A percentile compares a stretch with the other conserved stretches of the same genome.
phyloP scores from a whole-genome alignment of 35 echinoderm and acorn worm species.

The Anneissia japonica region DNA sequence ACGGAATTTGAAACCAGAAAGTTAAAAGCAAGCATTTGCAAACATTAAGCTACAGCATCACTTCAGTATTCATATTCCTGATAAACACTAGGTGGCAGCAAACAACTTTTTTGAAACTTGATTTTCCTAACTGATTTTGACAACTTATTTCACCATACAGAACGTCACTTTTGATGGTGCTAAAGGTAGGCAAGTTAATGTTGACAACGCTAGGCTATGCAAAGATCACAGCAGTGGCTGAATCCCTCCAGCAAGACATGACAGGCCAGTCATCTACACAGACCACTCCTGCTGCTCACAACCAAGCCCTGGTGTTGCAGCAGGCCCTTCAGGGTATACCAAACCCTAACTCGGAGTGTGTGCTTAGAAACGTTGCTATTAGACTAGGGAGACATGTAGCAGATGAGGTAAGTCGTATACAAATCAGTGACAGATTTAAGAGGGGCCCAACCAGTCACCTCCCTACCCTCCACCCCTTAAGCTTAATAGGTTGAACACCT shows the following conservation, averaged over 20 bases:
- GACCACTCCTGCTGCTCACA: slow-evolving; percentile 52
- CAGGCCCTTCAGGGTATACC: slow-evolving; percentile 96
- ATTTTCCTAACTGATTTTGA: too few species aligned
- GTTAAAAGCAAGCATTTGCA: too few species aligned
- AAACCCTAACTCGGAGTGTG: slow-evolving; percentile 84
- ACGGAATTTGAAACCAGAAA: too few species aligned
- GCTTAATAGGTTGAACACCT: too few species aligned
- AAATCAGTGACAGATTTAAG: not conserved
- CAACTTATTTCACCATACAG: slow-evolving; percentile 32
- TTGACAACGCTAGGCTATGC: slow-evolving; percentile 93
- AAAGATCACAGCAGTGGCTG: slow-evolving; percentile 82
- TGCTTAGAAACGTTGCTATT: slow-evolving; percentile 88
- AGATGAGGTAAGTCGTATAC: slow-evolving; percentile 64
- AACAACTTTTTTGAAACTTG: too few species aligned
- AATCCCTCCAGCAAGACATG: slow-evolving; percentile 81
- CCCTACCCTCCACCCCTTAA: too few species aligned
- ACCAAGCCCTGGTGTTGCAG: slow-evolving; percentile 87
- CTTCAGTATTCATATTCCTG: not conserved
- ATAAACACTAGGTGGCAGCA: too few species aligned
- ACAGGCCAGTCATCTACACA: slow-evolving; percentile 36
- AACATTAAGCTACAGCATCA: not conserved
- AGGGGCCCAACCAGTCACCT: not conserved
- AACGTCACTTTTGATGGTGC: slow-evolving; percentile 64
- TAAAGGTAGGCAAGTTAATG: slow-evolving; percentile 97
- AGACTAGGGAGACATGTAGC: slow-evolving; percentile 77